Base-by-base conservation (phyloP, 1,140 invertebrate genomes). In the Drosophila tristis region DNA sequence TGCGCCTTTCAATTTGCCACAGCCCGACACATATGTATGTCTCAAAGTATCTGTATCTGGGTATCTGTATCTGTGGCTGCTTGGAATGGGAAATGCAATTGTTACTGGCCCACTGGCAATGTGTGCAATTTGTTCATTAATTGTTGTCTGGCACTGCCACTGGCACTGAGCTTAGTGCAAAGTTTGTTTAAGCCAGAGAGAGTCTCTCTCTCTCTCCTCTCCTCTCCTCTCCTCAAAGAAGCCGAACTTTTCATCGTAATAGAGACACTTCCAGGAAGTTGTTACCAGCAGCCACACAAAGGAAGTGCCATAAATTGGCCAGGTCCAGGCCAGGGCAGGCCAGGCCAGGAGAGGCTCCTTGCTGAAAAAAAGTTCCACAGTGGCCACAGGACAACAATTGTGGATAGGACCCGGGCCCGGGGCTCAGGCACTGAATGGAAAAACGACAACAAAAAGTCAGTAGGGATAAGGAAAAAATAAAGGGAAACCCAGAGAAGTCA, bases 241-340 rank as follows among this genome's bases (percentile, higher is more conserved):
- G 66, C 43, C 66, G 66, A 31, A 15, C 44, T 20, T 48, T 62
- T 62, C 67, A 29, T 29, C 13, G 47, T 67, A 78, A 86, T 86
- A 68, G 63, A 80, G 78, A 71, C 11, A 39, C 74, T 86, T 87
- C 74, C 70, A 81, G 82, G 82, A 86, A 86, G 82, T 75, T 74
- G 82, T 63, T 62, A 74, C 84, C 57, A 73, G 47, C 59, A 25
- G 44, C 20, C 16, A 29, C 60, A 61, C 63, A 70, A 70, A 70
- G 80, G 68, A 71, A 50, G 55, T 64, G 70, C 63, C 74, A 86
- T 78, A 86, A 86, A 78, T 85, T 82, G 77, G 57, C 66, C 84
- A 76, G 74, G 66, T 7, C 20, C 26, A 6, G 26, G 26, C 26
- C 26, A 7, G 0, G 26, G 1, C 26, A 6, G 26, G 26, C 26